Evolutionary conservation across 2,797 vertebrate species (phyloP).

Genomic region (Megaceryle alcyon): DNA sequence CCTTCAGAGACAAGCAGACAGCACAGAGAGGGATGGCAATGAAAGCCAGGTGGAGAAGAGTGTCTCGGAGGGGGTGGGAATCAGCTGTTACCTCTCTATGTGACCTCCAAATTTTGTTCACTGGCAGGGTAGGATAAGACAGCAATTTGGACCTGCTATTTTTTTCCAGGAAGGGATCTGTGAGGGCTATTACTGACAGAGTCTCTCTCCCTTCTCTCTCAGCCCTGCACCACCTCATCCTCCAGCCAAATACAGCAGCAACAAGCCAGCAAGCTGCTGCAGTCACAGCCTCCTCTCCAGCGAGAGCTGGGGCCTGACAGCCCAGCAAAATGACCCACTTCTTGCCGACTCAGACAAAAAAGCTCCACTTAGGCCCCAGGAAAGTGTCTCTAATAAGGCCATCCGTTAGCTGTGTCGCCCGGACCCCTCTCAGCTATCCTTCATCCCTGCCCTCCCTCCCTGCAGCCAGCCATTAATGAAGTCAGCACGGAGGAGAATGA

Average conservation of each 20-base stretch:
- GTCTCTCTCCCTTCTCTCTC: not conserved
- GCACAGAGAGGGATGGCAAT: not conserved
- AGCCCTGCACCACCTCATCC: not conserved
- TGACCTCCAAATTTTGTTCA: not conserved
- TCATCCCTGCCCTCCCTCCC: slow-evolving; percentile 76
- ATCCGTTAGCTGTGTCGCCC: slow-evolving; percentile 77
- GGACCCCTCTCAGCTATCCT: slow-evolving; percentile 75
- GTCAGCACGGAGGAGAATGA: slow-evolving; percentile 77
- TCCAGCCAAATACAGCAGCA: not conserved
- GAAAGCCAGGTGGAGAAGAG: not conserved
- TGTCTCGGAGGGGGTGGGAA: not conserved
- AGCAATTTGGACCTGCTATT: not conserved
- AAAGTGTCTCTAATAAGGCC: slow-evolving; percentile 84
- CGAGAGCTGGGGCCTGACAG: slow-evolving; percentile 69
- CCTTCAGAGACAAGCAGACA: not conserved
- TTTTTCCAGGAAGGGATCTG: not conserved
- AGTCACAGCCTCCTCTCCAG: slow-evolving; percentile 53
- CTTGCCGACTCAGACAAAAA: slow-evolving; percentile 82
- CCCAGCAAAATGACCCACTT: slow-evolving; percentile 82
- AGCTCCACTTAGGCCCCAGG: slow-evolving; percentile 78
- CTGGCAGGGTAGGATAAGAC: not conserved
- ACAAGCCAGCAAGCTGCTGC: slow-evolving; percentile 40
- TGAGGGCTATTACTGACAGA: not conserved
- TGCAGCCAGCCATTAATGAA: slow-evolving; percentile 80
- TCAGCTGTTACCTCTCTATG: not conserved